Conservation (phyloP, 2,113 vertebrate species). For the Otocyon megalotis region DNA sequence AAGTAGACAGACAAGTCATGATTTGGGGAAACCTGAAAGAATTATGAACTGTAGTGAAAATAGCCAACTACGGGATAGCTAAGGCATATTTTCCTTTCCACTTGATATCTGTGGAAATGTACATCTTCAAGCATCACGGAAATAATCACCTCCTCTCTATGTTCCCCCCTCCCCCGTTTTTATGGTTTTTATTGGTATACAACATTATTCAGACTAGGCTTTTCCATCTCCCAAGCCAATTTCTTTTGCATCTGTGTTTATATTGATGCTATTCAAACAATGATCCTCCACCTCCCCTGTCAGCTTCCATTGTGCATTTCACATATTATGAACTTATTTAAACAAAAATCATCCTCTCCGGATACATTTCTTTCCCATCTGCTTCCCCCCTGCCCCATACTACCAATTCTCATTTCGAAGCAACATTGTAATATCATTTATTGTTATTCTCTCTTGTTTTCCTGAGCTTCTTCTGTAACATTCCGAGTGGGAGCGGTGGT, state of each 20-base stretch:
- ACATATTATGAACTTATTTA: constrained; percentile 66
- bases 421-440: constrained; percentile 60
- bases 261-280: constrained; percentile 79
- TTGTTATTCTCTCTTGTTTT: constrained; percentile 56
- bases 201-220: constrained; percentile 33
- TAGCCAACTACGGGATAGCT: constrained; percentile 27
- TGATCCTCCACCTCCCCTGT: constrained; percentile 78
- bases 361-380: constrained; percentile 62
- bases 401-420: constrained; percentile 70
- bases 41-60: constrained; percentile 69
- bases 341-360: constrained; percentile 75
- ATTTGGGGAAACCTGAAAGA: constrained; percentile 66
- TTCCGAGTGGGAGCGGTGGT: neutral
- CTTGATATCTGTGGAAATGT: constrained; percentile 24
- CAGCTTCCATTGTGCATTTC: constrained; percentile 62
- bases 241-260: constrained; percentile 78
- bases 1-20: neutral
- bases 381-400: constrained; percentile 44
- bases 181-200: constrained; percentile 73
- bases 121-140: constrained; percentile 18
- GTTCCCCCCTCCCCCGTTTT: neutral
- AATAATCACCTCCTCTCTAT: constrained; percentile 51
- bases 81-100: constrained; percentile 63
- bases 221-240: constrained; percentile 72
- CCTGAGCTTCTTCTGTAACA: constrained; percentile 54